A percentile compares a stretch with the other conserved stretches of the same genome.
These are phyloP conservation scores for Zelleria hepariella DNA, from an alignment of 2,888 invertebrate genomes.

Conservation along the genomic window DNA sequence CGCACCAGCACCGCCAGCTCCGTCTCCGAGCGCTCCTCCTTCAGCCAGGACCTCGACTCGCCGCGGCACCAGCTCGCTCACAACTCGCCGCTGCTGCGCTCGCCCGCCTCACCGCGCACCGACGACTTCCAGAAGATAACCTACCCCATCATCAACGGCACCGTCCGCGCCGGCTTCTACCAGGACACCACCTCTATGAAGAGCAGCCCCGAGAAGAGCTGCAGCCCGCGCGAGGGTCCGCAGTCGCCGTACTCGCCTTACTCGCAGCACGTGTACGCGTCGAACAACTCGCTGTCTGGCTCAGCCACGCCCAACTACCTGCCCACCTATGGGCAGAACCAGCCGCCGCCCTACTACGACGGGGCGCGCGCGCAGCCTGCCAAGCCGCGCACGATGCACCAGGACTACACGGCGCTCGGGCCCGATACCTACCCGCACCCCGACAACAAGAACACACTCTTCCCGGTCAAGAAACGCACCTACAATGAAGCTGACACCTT, in stretches of 20 bases:
- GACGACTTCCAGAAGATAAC: constrained; percentile 79
- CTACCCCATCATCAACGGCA: constrained; percentile 83
- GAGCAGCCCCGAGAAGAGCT: constrained; percentile 87
- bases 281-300: constrained; percentile 41
- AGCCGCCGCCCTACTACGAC: constrained; percentile 74
- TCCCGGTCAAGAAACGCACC: constrained; percentile 76
- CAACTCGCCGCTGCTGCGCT: constrained; percentile 80
- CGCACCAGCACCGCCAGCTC: constrained; percentile 86
- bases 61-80: constrained; percentile 82
- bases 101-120: constrained; percentile 82
- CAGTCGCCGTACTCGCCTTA: constrained; percentile 62
- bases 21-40: constrained; percentile 83
- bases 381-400: constrained; percentile 66
- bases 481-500: constrained; percentile 67
- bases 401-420: constrained; percentile 68
- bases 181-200: constrained; percentile 89
- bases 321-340: constrained; percentile 56
- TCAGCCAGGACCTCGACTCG: constrained; percentile 83
- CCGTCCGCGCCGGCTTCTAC: constrained; percentile 89
- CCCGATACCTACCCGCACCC: constrained; percentile 38
- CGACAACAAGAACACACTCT: constrained; percentile 48
- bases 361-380: constrained; percentile 62
- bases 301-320: constrained; percentile 53
- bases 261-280: constrained; percentile 61
- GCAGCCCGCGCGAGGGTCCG: constrained; percentile 82